Percentiles rank a stretch among this genome's conserved stretches.
Conservation (phyloP, 2,797 vertebrate genomes). For the Peromyscus eremicus region DNA sequence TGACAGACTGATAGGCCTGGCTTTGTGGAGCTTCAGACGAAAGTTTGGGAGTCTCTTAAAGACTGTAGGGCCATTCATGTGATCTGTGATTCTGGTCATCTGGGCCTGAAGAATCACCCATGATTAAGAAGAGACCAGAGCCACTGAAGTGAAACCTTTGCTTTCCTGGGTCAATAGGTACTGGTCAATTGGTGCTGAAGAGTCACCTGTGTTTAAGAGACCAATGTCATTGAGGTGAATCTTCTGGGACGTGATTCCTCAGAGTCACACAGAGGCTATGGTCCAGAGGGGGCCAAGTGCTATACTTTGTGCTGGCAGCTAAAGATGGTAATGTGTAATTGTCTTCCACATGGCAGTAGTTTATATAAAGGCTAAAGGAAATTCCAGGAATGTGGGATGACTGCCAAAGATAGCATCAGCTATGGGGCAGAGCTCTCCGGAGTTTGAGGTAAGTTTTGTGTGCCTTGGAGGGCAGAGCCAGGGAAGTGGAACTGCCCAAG, state of each 20-base stretch:
- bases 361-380: not conserved
- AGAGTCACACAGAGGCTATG: not conserved
- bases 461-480: too few relatives aligned
- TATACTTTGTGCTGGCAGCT: not conserved
- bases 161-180: not conserved
- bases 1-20: not conserved
- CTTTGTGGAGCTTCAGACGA: not conserved
- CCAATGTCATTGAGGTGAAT: not conserved
- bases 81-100: not conserved
- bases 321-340: too few relatives aligned
- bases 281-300: not conserved
- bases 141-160: not conserved
- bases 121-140: not conserved
- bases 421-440: not conserved
- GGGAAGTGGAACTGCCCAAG: not conserved
- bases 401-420: too few relatives aligned
- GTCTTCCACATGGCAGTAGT: too few relatives aligned
- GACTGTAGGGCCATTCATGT: not conserved
- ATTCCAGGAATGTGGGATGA: not conserved
- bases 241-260: not conserved
- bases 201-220: not conserved
- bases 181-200: too few relatives aligned
- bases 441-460: not conserved
- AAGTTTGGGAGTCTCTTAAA: not conserved
- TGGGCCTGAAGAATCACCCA: not conserved